These are phyloP conservation scores for Thomomys bottae DNA, from an alignment of 2,113 vertebrate species.

Conservation along the genomic window DNA sequence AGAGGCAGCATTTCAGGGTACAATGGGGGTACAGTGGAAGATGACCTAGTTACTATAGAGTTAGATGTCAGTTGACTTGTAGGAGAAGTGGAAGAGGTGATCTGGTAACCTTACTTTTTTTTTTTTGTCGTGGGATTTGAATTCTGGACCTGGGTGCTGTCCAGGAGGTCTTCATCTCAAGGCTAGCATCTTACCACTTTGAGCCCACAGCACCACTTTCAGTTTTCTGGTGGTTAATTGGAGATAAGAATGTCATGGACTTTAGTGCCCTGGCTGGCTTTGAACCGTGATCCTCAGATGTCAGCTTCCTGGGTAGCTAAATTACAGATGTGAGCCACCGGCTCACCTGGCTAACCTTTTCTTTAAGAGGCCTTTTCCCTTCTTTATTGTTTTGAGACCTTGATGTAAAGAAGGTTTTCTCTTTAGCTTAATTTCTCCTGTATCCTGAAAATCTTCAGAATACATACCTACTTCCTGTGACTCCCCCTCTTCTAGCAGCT, in stretches of 20 bases:
- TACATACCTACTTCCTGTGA: background rate
- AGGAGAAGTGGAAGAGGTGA: background rate
- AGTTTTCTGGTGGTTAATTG: too few species aligned
- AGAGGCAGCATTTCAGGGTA: background rate
- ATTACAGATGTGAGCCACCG: too few species aligned
- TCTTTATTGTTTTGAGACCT: conserved; percentile 19
- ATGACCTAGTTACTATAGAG: background rate
- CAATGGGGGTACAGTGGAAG: background rate
- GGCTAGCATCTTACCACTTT: too few species aligned
- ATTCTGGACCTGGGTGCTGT: too few species aligned
- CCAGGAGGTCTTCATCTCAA: too few species aligned
- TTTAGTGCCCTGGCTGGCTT: too few species aligned
- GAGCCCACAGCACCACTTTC: too few species aligned
- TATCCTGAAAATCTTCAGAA: background rate
- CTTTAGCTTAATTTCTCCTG: background rate
- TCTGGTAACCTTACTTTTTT: conserved; percentile 33
- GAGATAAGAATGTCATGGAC: too few species aligned
- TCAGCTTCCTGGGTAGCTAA: too few species aligned
- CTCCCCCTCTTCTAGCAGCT: background rate
- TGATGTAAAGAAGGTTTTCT: background rate
- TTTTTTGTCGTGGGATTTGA: too few species aligned
- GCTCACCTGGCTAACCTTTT: too few species aligned
- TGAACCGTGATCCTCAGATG: too few species aligned
- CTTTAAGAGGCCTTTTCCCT: background rate
- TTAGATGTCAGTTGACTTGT: background rate